phyloP scores from a whole-genome alignment of 1,140 invertebrate genomes.

The Drosophila sucinea region DNA sequence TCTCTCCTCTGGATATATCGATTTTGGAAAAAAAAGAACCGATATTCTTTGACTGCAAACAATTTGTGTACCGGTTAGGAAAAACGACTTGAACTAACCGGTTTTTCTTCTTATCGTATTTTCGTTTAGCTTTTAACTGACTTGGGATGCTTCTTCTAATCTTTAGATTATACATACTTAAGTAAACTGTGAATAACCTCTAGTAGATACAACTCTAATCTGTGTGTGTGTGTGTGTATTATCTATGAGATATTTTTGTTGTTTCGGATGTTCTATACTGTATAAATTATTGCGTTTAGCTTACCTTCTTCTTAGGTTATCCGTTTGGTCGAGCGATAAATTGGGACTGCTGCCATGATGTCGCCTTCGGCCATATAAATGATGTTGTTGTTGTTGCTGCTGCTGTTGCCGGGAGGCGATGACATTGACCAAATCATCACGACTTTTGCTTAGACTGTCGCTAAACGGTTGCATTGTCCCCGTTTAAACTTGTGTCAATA shows the following conservation, averaged over 20 bases:
- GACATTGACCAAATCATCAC: conserved; percentile 76
- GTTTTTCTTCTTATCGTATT: not conserved
- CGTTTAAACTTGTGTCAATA: conserved; percentile 33
- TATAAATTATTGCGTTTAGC: not conserved
- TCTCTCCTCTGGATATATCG: too few relatives aligned
- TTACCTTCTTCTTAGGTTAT: conserved; percentile 78
- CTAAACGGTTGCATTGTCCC: conserved; percentile 79
- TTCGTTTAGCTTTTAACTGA: not conserved
- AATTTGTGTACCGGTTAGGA: not conserved
- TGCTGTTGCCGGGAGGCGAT: conserved; percentile 60
- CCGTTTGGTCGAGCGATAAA: conserved; percentile 74
- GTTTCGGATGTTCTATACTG: not conserved
- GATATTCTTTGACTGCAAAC: too few relatives aligned
- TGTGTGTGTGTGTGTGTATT: not conserved
- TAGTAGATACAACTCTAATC: not conserved
- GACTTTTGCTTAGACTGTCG: conserved; percentile 79
- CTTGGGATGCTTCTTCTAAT: not conserved
- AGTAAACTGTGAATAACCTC: conserved; percentile 4
- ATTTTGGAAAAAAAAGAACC: too few relatives aligned
- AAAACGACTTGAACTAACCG: not conserved
- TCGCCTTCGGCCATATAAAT: conserved; percentile 53
- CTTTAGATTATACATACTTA: not conserved
- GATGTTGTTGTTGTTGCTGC: conserved; percentile 42
- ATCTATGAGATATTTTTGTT: not conserved
- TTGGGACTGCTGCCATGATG: conserved; percentile 81